Evolutionary conservation across 1,140 invertebrate genomes (phyloP), one percentile per base, ranked within the genome.

Genomic region (Octopus sinensis): DNA sequence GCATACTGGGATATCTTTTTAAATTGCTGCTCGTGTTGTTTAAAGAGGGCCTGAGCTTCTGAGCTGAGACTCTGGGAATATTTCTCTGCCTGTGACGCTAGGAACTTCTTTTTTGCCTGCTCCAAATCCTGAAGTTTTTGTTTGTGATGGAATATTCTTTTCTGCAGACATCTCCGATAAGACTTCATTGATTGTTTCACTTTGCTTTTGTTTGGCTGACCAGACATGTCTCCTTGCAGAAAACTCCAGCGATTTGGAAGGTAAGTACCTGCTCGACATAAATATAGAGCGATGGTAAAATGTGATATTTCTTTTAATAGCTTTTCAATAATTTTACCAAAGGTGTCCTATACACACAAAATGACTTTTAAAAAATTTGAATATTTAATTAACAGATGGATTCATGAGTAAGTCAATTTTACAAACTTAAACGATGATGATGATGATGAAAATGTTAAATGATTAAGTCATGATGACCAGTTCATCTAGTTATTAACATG

Each of bases 111-210:
- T 82, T 75, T 82, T 62, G 68, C 78, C 80, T 92, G 91, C 83
- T 94, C 94, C 51, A 95, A 87, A 84, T 95, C 94, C 82, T 94
- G 93, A 82, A 95, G 90, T 84, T 95, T 94, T 85, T 94, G 93
- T 87, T 93, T 94, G 84, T 93, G 93, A 84, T 93, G 93, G 87
- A 94, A 92, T 30, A 95, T 89, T 80, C 94, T 93, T 87, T 95
- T 95, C 85, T 95, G 94, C 79, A 95, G 90, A 86, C 94, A 94
- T 82, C 94, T 92, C 13, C 94, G 92, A 86, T 94, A 94, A 75
- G 89, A 79, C 77, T 86, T 88, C 23, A 84, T 80, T 6, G 86
- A 86, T 23, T 78, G 76, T 43, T 85, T 87, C 17, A 83, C 79
- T 43, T 85, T 84, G 56, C 81, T 83, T 78, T 84, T 84, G 51